These are phyloP conservation scores for Sinohyriopsis cumingii DNA, from an alignment of 2,888 invertebrate species.

Conservation along the genomic window DNA sequence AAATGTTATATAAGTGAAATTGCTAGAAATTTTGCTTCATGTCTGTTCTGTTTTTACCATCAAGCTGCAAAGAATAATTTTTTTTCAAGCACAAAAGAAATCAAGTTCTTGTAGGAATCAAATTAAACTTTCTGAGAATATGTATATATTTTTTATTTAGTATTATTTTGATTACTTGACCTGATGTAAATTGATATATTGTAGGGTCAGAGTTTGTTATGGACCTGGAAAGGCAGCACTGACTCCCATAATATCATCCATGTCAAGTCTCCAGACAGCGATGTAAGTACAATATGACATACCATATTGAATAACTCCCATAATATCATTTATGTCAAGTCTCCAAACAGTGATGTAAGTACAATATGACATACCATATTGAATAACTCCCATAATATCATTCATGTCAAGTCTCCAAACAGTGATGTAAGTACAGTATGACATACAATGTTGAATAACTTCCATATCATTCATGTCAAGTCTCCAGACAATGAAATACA, in stretches of 20 bases:
- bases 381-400: conserved; percentile 69
- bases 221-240: conserved; percentile 69
- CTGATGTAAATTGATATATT: conserved; percentile 5
- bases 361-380: background rate
- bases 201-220: conserved; percentile 69
- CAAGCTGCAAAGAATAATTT: too few species aligned
- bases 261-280: conserved; percentile 66
- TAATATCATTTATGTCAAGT: conserved; percentile 71
- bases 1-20: too few species aligned
- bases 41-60: too few species aligned
- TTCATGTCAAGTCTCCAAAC: conserved; percentile 68
- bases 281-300: conserved; percentile 46
- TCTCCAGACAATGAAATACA: conserved; percentile 49
- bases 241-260: conserved; percentile 71
- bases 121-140: too few species aligned
- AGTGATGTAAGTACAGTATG: conserved; percentile 56
- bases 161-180: too few species aligned
- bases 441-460: conserved; percentile 36
- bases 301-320: conserved; percentile 57
- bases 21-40: too few species aligned
- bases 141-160: too few species aligned
- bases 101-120: too few species aligned
- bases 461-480: conserved; percentile 71
- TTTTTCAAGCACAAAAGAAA: too few species aligned
- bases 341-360: conserved; percentile 65